phyloP scores from a whole-genome alignment of 2,797 vertebrate genomes.

The Amniataba percoides region DNA sequence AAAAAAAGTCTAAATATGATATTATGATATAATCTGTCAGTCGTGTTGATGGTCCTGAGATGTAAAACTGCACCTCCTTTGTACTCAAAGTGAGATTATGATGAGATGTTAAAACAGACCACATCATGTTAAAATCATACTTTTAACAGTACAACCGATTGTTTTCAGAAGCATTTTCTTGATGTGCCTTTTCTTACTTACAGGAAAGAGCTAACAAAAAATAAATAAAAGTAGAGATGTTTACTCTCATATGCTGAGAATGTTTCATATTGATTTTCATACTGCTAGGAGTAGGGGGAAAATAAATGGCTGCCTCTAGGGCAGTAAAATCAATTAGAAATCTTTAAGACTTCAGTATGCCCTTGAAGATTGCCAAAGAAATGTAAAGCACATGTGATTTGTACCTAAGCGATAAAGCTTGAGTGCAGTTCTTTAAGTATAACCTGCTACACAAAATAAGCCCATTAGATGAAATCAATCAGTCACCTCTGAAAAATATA shows the following conservation, averaged over 20 bases:
- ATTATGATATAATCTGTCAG: slow-evolving; percentile 18
- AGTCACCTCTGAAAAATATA: slow-evolving; percentile 15
- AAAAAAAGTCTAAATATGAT: slow-evolving; percentile 8
- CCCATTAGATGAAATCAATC: slow-evolving; percentile 9
- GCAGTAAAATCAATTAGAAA: slow-evolving; percentile 15
- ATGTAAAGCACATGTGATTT: slow-evolving; percentile 15
- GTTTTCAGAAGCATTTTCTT: not conserved
- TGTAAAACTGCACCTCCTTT: slow-evolving; percentile 6
- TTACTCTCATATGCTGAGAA: not conserved
- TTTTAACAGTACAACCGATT: not conserved
- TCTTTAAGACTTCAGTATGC: not conserved
- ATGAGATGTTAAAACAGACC: not conserved
- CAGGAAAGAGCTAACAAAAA: not conserved
- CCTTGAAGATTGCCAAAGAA: slow-evolving; percentile 14
- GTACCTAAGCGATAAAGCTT: not conserved
- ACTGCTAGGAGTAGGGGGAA: not conserved
- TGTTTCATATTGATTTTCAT: not conserved
- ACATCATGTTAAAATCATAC: too few species aligned
- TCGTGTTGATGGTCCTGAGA: slow-evolving; percentile 46
- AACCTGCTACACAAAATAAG: not conserved
- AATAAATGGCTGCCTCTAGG: not conserved
- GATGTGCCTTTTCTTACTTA: not conserved
- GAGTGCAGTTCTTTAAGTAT: not conserved
- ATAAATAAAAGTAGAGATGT: not conserved
- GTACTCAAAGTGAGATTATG: slow-evolving; percentile 3